Evolutionary conservation across 2,888 invertebrate genomes (phyloP), one percentile per base, ranked within the genome.

Genomic region (Saturnia japonica): DNA sequence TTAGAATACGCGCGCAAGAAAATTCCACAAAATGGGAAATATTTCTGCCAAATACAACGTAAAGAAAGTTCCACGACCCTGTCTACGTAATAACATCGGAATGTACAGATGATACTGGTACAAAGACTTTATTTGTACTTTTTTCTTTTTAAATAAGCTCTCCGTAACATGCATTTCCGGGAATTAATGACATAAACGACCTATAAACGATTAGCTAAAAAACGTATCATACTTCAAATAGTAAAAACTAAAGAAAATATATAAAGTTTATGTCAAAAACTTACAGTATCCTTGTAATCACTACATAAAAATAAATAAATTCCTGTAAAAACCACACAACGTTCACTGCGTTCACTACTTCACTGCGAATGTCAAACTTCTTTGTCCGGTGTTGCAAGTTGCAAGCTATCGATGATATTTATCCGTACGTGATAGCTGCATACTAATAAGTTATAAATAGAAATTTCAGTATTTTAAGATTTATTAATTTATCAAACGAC

Each of bases 101-200:
- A 93, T 93, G 92, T 90, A 86, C 88, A 89, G 85, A 90, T 89
- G 89, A 89, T 91, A 88, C 87, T 82, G 83, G 82, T 84, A 87
- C 85, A 87, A 87, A 88, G 84, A 83, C 88, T 91, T 89, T 86
- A 85, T 88, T 90, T 88, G 82, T 83, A 80, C 82, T 84, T 86
- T 88, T 85, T 78, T 78, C 72, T 84, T 86, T 86, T 85, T 83
- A 85, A 88, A 86, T 86, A 87, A 88, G 81, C 79, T 78, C 81
- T 78, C 77, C 85, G 80, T 82, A 85, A 81, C 84, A 82, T 76
- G 83, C 85, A 81, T 89, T 91, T 92, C 89, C 91, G 90, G 89
- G 82, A 86, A 84, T 79, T 72, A 76, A 72, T 70, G 72, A 47
- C 67, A 73, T 74, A 68, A 76, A 69, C 68, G 64, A 71, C 67